These are phyloP conservation scores for Drosophila paucipuncta DNA, from an alignment of 2,888 invertebrate species.

Conservation along the genomic window DNA sequence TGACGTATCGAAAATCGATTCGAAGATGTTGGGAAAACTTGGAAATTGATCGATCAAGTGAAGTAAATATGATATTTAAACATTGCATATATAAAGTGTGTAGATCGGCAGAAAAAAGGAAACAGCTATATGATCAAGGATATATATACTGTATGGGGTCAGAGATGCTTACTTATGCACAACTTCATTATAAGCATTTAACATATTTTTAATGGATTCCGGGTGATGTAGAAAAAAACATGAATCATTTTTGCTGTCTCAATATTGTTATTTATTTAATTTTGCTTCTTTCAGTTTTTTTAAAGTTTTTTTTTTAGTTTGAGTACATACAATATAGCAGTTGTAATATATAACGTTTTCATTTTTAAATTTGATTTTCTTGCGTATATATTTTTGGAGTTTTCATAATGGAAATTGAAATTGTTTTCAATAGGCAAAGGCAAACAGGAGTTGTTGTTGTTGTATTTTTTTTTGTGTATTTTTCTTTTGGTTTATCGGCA, in stretches of 20 bases:
- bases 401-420: constrained; percentile 57
- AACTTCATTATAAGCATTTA: background rate
- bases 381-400: constrained; percentile 62
- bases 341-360: constrained; percentile 78
- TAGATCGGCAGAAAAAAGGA: background rate
- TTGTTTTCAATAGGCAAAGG: constrained; percentile 46
- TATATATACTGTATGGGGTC: background rate
- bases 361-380: constrained; percentile 68
- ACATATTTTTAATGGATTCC: background rate
- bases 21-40: background rate
- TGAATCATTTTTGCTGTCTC: constrained; percentile 52
- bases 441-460: constrained; percentile 17
- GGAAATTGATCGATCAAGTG: background rate
- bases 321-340: constrained; percentile 74
- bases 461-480: background rate
- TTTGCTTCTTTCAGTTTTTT: constrained; percentile 67
- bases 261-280: constrained; percentile 77
- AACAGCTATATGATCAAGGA: background rate
- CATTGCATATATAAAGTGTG: background rate
- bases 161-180: background rate
- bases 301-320: constrained; percentile 50
- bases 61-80: background rate
- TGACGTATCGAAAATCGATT: background rate
- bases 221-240: background rate
- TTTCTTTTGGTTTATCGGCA: background rate